Evolutionary conservation across 92 coral and sea anemone species (phyloP).

Genomic region (Pocillopora meandrina): DNA sequence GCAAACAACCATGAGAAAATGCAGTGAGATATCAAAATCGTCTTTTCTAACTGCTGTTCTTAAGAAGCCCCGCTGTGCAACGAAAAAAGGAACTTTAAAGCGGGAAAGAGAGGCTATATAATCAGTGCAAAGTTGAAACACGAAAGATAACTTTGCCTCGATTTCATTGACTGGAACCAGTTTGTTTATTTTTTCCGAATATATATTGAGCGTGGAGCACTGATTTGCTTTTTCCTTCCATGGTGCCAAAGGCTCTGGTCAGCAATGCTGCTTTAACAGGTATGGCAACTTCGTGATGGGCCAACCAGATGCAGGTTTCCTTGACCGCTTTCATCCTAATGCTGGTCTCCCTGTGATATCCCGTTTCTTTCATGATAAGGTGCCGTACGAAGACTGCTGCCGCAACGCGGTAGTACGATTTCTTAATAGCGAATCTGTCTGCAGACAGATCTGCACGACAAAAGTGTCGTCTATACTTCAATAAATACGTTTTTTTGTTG

Average conservation of each 20-base stretch:
- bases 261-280: slow-evolving; percentile 83
- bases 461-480: too few relatives aligned
- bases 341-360: slow-evolving; percentile 74
- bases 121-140: too few relatives aligned
- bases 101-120: too few relatives aligned
- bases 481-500: not conserved
- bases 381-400: slow-evolving; percentile 90
- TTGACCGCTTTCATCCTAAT: slow-evolving; percentile 74
- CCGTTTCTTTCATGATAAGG: slow-evolving; percentile 77
- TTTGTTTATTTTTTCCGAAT: not conserved
- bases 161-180: not conserved
- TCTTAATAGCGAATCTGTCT: too few relatives aligned
- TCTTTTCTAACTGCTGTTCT: too few relatives aligned
- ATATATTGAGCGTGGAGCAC: not conserved
- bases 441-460: too few relatives aligned
- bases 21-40: too few relatives aligned
- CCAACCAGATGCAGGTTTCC: slow-evolving; percentile 72
- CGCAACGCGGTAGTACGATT: not conserved
- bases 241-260: slow-evolving; percentile 75
- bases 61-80: too few relatives aligned
- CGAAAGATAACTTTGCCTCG: too few relatives aligned
- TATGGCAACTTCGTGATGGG: slow-evolving; percentile 80
- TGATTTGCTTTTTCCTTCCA: not conserved
- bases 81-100: too few relatives aligned
- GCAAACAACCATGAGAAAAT: too few relatives aligned